Conservation (phyloP, 1,140 invertebrate species). For the Gryllus bimaculatus region DNA sequence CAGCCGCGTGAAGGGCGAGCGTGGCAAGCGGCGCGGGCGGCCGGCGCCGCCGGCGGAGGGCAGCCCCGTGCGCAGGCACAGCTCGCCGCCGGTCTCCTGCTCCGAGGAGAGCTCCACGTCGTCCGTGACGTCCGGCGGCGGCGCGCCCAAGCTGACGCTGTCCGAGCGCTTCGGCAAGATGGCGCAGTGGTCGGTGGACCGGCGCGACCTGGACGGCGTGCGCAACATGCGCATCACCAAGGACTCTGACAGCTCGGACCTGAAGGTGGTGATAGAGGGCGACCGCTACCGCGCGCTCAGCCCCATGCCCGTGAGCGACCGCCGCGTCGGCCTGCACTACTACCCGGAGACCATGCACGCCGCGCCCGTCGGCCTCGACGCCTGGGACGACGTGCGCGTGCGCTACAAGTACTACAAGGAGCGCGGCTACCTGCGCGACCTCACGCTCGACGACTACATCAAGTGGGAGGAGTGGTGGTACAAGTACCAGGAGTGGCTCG, state of each 20-base stretch:
- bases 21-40: constrained; percentile 4
- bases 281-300: constrained; percentile 28
- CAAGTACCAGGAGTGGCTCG: constrained; percentile 83
- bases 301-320: constrained; percentile 18
- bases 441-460: constrained; percentile 70
- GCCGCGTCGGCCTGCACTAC: constrained; percentile 39
- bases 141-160: constrained; percentile 49
- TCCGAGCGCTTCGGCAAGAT: constrained; percentile 81
- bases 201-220: constrained; percentile 55
- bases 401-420: constrained; percentile 80
- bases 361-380: constrained; percentile 55
- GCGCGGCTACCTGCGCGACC: constrained; percentile 66
- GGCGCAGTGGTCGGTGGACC: constrained; percentile 73
- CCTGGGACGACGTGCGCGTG: constrained; percentile 76
- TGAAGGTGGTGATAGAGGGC: constrained; percentile 65
- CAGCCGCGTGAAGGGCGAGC: constrained; percentile 11
- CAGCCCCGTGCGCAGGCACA: constrained; percentile 7
- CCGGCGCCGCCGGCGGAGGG: constrained; percentile 6
- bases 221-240: constrained; percentile 73
- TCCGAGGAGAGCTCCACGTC: constrained; percentile 37
- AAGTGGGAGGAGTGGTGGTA: constrained; percentile 94
- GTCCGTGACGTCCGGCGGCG: constrained; percentile 34
- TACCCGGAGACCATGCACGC: constrained; percentile 58
- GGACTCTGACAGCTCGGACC: constrained; percentile 46
- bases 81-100: constrained; percentile 28